Conservation (phyloP, 1,140 invertebrate genomes). For the Colletes latitarsis region DNA sequence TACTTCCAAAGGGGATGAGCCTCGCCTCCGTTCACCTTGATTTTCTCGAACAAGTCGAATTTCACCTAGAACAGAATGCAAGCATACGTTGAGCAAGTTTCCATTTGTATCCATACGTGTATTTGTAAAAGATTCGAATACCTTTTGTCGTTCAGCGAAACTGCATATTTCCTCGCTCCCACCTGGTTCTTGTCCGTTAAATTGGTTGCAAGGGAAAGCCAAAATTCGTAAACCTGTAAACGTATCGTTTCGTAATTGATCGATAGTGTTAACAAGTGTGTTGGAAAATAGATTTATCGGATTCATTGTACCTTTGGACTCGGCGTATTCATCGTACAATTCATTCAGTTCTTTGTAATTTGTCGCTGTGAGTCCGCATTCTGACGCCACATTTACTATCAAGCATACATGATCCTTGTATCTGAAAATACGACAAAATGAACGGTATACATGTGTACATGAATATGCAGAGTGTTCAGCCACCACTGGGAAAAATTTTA, state of each 20-base stretch:
- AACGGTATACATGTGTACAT: constrained; percentile 10
- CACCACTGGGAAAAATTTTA: no score
- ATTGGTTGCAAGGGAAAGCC: constrained; percentile 98
- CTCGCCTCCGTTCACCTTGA: constrained; percentile 94
- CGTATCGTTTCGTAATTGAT: background rate
- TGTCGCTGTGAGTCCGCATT: constrained; percentile 91
- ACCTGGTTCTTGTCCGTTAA: constrained; percentile 90
- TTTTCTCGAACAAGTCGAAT: constrained; percentile 85
- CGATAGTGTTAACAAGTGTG: background rate
- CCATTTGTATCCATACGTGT: background rate
- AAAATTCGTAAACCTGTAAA: constrained; percentile 86
- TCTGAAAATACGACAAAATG: constrained; percentile 55
- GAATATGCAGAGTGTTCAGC: no score
- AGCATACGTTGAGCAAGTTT: background rate
- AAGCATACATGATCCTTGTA: constrained; percentile 89
- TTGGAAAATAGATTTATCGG: background rate
- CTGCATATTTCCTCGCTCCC: constrained; percentile 88
- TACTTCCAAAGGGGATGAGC: constrained; percentile 94
- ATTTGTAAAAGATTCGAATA: constrained; percentile 59
- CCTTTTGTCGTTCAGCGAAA: constrained; percentile 87
- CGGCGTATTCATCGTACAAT: constrained; percentile 88
- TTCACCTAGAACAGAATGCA: constrained; percentile 69
- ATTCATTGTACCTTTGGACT: constrained; percentile 80
- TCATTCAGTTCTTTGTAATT: constrained; percentile 91
- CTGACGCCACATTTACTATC: constrained; percentile 94